Percentiles rank a stretch among this genome's conserved stretches.
These are phyloP conservation scores for Rhingia campestris DNA, from an alignment of 2,888 invertebrate genomes.

Conservation along the genomic window DNA sequence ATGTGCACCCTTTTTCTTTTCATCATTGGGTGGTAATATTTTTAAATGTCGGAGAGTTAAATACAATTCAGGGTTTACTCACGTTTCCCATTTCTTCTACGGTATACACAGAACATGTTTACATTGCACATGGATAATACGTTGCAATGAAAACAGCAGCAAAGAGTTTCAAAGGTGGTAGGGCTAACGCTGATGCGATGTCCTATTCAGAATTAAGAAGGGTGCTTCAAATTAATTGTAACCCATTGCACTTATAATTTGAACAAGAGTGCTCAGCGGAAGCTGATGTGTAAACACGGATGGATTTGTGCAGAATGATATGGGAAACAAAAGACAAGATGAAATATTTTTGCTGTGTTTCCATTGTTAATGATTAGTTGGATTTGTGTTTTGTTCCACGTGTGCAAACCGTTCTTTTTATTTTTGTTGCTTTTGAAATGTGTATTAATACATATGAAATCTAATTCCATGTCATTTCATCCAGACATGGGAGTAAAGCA, in stretches of 20 bases:
- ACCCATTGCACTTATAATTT: constrained; percentile 74
- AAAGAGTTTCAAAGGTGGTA: constrained; percentile 50
- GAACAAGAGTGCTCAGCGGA: constrained; percentile 66
- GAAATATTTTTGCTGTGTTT: constrained; percentile 24
- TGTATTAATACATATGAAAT: neutral
- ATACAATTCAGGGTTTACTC: constrained; percentile 45
- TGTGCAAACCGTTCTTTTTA: constrained; percentile 52
- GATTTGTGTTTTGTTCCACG: constrained; percentile 52
- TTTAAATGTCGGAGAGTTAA: constrained; percentile 40
- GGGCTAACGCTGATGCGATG: constrained; percentile 16
- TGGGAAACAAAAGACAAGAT: constrained; percentile 30
- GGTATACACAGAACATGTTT: constrained; percentile 52
- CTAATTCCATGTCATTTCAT: too few species aligned
- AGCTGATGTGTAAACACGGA: constrained; percentile 68
- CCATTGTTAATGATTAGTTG: constrained; percentile 41
- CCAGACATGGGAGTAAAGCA: too few species aligned
- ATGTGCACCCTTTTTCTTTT: constrained; percentile 25
- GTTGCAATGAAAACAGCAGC: constrained; percentile 58
- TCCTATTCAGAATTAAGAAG: constrained; percentile 19
- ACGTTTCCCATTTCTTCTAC: constrained; percentile 31
- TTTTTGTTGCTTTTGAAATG: neutral
- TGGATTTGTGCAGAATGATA: constrained; percentile 33
- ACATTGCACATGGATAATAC: constrained; percentile 68
- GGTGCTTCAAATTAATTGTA: constrained; percentile 62
- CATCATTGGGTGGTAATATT: constrained; percentile 32